Evolutionary conservation across 2,888 invertebrate species (phyloP), one percentile per base, ranked within the genome.

Genomic region (Papilio gigon): DNA sequence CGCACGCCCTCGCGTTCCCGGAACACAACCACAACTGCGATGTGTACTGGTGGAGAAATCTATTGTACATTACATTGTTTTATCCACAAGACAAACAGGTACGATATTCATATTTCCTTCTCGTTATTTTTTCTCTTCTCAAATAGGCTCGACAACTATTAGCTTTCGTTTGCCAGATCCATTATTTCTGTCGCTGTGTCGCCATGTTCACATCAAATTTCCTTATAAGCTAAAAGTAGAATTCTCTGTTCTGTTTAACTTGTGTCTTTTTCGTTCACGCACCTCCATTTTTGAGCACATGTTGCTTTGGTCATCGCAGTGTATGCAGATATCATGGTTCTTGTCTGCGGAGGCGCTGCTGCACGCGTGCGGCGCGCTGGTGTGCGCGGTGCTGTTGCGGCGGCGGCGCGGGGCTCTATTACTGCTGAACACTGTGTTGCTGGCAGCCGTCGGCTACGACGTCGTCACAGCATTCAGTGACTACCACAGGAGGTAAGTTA

Each of bases 271-370:
- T n/a, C n/a, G n/a, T n/a, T n/a, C n/a, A n/a, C n/a, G n/a, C n/a
- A n/a, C 0, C 9, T 35, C 11, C 11, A 2, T 35, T 35, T 35
- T 8, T 35, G 33, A 11, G 33, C 33, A 11, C 33, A 35, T 9
- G 30, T 40, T 22, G 12, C 30, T 58, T 2, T 33, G 20, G 22
- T 56, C n/a, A n/a, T n/a, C 68, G 0, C 83, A 96, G 96, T 97
- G 96, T 76, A 95, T 96, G 95, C 91, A 95, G 65, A 94, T 96
- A 93, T 95, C 96, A 69, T 96, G 96, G 96, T 96, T 95, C 83
- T 86, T 96, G 63, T 94, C 96, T 0, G 93, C 95, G 76, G 96
- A 96, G 85, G 95, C 95, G 0, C 95, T 95, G 79, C 94, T 96
- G 78, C 96, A 96, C 85, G 90, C 94, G 33, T 81, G 94, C 17